A percentile compares a stretch with the other conserved stretches of the same genome.
These are phyloP conservation scores for Miltochrista miniata DNA, from an alignment of 2,888 invertebrate genomes.

Conservation along the genomic window DNA sequence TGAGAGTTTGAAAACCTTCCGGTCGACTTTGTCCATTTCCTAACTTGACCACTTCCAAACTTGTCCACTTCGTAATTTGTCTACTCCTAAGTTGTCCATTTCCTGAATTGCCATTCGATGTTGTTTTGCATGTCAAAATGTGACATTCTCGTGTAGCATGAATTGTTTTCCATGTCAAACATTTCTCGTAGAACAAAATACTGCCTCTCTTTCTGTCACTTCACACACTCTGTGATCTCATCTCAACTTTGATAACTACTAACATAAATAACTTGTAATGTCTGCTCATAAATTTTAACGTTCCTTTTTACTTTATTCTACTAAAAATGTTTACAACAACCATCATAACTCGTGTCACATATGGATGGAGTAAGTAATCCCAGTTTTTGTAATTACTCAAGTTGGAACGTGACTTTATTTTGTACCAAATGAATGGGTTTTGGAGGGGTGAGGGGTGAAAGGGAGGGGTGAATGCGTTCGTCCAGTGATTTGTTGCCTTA, in stretches of 20 bases:
- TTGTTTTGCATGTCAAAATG: no score
- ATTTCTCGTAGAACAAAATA: no score
- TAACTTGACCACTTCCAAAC: no score
- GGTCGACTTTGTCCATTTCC: no score
- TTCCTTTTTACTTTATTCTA: conserved; percentile 12
- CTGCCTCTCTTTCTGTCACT: neutral
- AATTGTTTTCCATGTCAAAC: no score
- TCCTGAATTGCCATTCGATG: no score
- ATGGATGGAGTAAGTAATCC: conserved; percentile 36
- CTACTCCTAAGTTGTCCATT: no score
- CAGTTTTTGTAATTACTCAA: conserved; percentile 55
- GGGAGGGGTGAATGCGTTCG: conserved; percentile 10
- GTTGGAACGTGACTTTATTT: conserved; percentile 50
- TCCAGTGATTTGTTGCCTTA: conserved; percentile 48
- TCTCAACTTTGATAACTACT: neutral
- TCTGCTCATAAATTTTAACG: neutral
- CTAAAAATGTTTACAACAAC: conserved; percentile 21
- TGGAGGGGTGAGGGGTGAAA: conserved; percentile 10
- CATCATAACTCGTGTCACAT: conserved; percentile 34
- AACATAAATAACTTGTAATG: neutral
- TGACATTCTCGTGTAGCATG: no score
- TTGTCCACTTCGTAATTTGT: no score
- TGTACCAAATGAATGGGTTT: conserved; percentile 45
- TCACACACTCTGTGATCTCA: neutral
- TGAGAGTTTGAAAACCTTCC: no score